Evolutionary conservation across 2,888 invertebrate genomes (phyloP), one percentile per base, ranked within the genome.

Genomic region (Cantharis lateralis): DNA sequence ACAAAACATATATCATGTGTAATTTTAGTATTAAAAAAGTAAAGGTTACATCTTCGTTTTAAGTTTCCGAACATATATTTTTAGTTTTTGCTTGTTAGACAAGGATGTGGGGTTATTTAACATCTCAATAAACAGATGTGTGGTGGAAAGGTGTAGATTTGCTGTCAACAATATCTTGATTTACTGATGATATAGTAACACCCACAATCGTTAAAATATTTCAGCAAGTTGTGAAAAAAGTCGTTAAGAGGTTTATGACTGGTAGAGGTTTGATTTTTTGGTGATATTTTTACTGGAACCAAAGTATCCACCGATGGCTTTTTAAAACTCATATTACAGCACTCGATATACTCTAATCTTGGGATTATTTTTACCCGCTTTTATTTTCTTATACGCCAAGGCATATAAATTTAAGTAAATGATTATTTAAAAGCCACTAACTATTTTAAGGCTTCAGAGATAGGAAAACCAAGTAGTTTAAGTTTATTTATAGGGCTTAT

Each of bases 151-250:
- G 71, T 73, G 68, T 71, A 63, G 74, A 71, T 66, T 71, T 76
- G 70, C 70, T 63, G 79, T 77, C 78, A 76, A 74, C 79, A 74
- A 64, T 77, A 72, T 70, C 74, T 75, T 79, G 79, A 79, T 79
- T 79, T 79, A 79, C 68, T 74, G 73, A 24, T 66, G 74, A 78
- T 78, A 69, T 76, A 20, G 24, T 72, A 78, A 68, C 78, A 74
- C 76, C 78, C 63, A 71, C 76, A 70, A 70, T 78, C 78, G 74
- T 74, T 78, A 74, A 72, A 76, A 78, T 74, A 76, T 78, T 78
- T 78, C 78, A 73, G 75, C 71, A 64, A 75, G 73, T 77, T 75
- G 78, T 75, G 75, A 78, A 78, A 78, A 78, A 76, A 76, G 75
- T 73, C 78, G 76, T 78, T 75, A 78, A 73, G 71, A 76, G 73